Percentiles rank a stretch among this genome's conserved stretches.
phyloP scores from a whole-genome alignment of 2,113 vertebrate genomes.

The Oreamnos americanus region DNA sequence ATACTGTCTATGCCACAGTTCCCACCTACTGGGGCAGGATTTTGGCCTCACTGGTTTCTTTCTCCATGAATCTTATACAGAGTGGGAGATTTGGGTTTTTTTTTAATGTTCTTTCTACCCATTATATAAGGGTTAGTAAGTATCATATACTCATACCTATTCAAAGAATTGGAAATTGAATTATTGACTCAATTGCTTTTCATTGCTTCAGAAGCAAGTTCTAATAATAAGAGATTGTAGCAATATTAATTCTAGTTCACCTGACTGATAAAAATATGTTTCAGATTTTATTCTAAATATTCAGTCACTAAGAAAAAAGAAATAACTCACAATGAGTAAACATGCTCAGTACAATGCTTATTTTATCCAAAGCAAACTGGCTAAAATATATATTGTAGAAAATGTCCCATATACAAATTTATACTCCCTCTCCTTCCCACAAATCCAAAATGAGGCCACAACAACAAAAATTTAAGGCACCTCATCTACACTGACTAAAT shows the following conservation, averaged over 20 bases:
- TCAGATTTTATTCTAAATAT: neutral
- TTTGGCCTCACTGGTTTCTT: neutral
- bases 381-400: neutral
- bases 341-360: neutral
- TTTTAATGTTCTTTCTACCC: neutral
- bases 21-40: neutral
- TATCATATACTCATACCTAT: neutral
- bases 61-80: neutral
- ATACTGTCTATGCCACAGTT: neutral
- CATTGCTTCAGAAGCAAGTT: neutral
- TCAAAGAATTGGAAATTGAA: neutral
- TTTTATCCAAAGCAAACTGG: neutral
- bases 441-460: neutral
- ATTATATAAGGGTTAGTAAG: neutral
- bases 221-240: neutral
- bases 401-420: neutral
- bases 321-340: neutral
- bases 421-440: neutral
- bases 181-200: neutral
- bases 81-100: rapidly evolving
- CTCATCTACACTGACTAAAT: neutral
- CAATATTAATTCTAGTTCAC: neutral
- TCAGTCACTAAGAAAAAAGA: neutral
- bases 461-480: neutral
- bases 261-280: neutral